These are phyloP conservation scores for Entosphenus tridentatus DNA, from an alignment of 2,113 vertebrate genomes.

Conservation along the genomic window DNA sequence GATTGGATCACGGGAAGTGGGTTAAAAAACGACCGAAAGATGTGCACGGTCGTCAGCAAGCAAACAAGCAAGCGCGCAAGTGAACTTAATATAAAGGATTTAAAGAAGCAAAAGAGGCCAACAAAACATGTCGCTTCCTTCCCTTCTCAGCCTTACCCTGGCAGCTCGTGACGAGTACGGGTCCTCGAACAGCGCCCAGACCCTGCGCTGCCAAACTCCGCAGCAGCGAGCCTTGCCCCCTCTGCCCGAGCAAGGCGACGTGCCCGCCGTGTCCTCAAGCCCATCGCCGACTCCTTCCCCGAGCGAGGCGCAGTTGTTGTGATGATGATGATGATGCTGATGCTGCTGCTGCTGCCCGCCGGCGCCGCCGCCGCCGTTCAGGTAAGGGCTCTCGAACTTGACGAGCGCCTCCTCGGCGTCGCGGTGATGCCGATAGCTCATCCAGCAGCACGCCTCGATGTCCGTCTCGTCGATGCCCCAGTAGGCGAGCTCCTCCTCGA, in stretches of 20 bases:
- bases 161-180: constrained; percentile 77
- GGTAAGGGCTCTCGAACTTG: constrained; percentile 67
- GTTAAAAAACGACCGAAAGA: too few relatives aligned
- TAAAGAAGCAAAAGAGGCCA: too few relatives aligned
- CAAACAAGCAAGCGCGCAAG: too few relatives aligned
- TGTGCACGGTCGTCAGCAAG: too few relatives aligned
- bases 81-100: too few relatives aligned
- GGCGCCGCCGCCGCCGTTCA: constrained; percentile 21
- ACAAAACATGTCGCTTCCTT: too few relatives aligned
- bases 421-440: constrained; percentile 83
- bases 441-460: constrained; percentile 98
- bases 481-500: constrained; percentile 87
- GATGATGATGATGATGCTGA: constrained; percentile 37
- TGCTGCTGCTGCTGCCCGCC: constrained; percentile 10
- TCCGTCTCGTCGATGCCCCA: constrained; percentile 97
- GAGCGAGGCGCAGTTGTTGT: constrained; percentile 37
- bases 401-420: constrained; percentile 87
- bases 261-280: constrained; percentile 28
- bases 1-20: too few relatives aligned
- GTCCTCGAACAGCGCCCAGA: constrained; percentile 91
- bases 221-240: constrained; percentile 25
- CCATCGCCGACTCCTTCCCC: constrained; percentile 30
- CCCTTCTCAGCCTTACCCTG: constrained; percentile 34
- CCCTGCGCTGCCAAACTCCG: constrained; percentile 48
- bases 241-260: constrained; percentile 5